A percentile compares a stretch with the other conserved stretches of the same genome.
These are phyloP conservation scores for Chloroceryle aenea DNA, from an alignment of 2,113 vertebrate genomes.

Conservation along the genomic window DNA sequence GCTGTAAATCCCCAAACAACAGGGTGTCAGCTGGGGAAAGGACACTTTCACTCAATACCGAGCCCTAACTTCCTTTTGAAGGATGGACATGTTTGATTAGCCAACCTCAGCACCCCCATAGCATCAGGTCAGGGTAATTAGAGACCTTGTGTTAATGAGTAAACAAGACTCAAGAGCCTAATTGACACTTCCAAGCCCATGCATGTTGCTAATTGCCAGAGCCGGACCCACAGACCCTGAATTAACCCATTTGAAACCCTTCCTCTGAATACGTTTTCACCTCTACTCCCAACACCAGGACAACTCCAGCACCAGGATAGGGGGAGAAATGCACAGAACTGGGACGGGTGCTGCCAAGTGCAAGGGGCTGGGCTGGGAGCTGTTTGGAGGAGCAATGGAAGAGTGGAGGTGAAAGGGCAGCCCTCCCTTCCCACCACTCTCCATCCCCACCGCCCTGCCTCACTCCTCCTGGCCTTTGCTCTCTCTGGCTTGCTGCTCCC, in stretches of 20 bases:
- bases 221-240: background rate
- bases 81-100: background rate
- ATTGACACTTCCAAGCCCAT: background rate
- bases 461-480: conserved; percentile 1
- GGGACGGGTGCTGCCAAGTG: background rate
- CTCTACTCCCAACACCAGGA: rapidly evolving
- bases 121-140: conserved; percentile 18
- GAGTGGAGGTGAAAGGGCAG: conserved; percentile 31
- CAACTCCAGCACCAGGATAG: background rate
- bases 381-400: background rate
- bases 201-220: background rate
- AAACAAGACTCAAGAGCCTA: background rate
- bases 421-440: background rate
- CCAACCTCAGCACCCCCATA: background rate
- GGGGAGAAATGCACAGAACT: no score
- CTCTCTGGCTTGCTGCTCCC: background rate
- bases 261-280: background rate
- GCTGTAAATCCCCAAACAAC: background rate
- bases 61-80: background rate
- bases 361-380: background rate
- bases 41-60: background rate
- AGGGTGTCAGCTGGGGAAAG: rapidly evolving
- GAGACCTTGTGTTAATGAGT: background rate
- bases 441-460: background rate
- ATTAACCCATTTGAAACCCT: background rate